A percentile compares a stretch with the other conserved stretches of the same genome.
Evolutionary conservation across 2,888 invertebrate species (phyloP).

Genomic region (Drosophila subsilvestris): DNA sequence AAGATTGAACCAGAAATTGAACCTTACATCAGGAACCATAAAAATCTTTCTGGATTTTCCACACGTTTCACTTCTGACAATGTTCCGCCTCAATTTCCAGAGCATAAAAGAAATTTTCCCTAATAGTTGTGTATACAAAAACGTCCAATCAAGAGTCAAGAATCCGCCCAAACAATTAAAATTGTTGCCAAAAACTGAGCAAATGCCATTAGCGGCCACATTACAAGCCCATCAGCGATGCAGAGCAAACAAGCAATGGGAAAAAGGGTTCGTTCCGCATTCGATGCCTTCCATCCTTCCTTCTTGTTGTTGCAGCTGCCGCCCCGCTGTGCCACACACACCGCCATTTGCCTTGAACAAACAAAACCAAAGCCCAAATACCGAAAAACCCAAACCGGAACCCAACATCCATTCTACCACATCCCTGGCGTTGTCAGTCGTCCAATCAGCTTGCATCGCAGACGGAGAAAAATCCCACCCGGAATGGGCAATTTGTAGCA

Average conservation of each 20-base stretch:
- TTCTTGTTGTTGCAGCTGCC: constrained; percentile 61
- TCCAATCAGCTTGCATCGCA: constrained; percentile 69
- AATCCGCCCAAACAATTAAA: constrained; percentile 74
- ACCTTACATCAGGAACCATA: not conserved
- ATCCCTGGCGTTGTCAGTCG: constrained; percentile 5
- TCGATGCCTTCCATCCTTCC: constrained; percentile 16
- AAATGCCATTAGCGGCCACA: constrained; percentile 82
- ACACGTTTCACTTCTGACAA: not conserved
- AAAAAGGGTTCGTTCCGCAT: constrained; percentile 47
- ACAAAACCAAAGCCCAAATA: constrained; percentile 41
- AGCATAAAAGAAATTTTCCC: constrained; percentile 8
- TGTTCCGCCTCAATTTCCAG: too few species aligned
- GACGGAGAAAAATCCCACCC: constrained; percentile 29
- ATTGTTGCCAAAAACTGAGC: constrained; percentile 73
- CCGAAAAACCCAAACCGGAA: constrained; percentile 6
- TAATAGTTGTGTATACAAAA: not conserved
- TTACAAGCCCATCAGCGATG: constrained; percentile 82
- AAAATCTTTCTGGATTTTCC: not conserved
- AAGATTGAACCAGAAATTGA: too few species aligned
- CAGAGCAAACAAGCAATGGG: constrained; percentile 61
- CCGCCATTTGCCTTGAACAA: constrained; percentile 65
- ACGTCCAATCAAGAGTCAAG: constrained; percentile 56
- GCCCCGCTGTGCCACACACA: constrained; percentile 50
- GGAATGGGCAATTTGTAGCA: constrained; percentile 67
- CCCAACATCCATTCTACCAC: constrained; percentile 14